Conservation (phyloP, 2,888 invertebrate species). For the Schizotus pectinicornis region DNA sequence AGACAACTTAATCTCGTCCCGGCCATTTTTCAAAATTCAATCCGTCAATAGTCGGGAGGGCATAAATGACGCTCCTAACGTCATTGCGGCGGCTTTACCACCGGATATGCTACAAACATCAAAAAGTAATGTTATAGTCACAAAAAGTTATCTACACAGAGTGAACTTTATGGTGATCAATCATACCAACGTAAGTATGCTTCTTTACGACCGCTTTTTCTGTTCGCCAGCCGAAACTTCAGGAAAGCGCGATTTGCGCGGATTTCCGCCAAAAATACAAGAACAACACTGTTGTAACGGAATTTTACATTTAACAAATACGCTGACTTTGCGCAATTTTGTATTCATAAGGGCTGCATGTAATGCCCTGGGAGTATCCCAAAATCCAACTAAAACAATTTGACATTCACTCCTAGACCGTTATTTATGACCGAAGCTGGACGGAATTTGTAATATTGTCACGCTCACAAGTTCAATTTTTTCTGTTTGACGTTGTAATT, state of each 20-base stretch:
- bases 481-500: conserved; percentile 2
- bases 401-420: conserved; percentile 9
- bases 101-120: background rate
- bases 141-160: conserved; percentile 20
- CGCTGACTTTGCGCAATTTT: conserved; percentile 14
- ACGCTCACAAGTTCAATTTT: conserved; percentile 2
- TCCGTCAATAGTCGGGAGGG: background rate
- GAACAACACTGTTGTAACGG: conserved; percentile 1
- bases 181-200: conserved; percentile 13
- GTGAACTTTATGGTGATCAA: conserved; percentile 18
- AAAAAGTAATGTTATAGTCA: conserved; percentile 14
- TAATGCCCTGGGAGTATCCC: conserved; percentile 14
- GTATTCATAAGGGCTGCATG: conserved; percentile 3
- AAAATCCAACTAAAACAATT: conserved; percentile 23
- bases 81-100: background rate
- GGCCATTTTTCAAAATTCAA: background rate
- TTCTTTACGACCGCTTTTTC: conserved; percentile 12
- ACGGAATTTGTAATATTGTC: conserved; percentile 15
- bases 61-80: background rate
- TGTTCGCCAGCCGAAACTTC: background rate
- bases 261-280: conserved; percentile 1
- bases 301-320: conserved; percentile 6
- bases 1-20: too few species aligned
- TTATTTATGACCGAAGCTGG: conserved; percentile 17
- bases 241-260: background rate